phyloP scores from a whole-genome alignment of 2,113 vertebrate genomes.

The Mus pahari region DNA sequence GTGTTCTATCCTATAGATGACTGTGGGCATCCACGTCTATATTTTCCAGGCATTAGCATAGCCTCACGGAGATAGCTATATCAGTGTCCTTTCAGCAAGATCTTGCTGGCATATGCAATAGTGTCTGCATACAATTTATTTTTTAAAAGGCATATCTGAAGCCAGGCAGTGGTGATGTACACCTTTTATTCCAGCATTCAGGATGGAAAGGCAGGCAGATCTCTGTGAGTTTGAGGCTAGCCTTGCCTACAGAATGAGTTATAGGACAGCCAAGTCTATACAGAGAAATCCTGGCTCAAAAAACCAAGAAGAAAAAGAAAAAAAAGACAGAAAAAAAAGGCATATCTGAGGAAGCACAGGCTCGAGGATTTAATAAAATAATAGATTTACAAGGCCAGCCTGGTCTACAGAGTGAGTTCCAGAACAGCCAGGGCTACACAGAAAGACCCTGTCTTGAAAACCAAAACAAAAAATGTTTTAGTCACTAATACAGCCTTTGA shows the following conservation, averaged over 20 bases:
- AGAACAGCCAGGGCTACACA: no score
- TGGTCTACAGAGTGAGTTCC: no score
- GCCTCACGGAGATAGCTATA: no score
- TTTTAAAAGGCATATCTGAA: background rate
- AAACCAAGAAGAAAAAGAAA: background rate
- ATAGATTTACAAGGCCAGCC: background rate
- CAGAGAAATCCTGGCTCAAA: background rate
- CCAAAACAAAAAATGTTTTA: background rate
- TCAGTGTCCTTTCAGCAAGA: no score
- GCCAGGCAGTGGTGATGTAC: background rate
- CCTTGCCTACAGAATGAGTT: background rate
- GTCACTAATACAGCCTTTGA: background rate
- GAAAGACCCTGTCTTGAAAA: no score
- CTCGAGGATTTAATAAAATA: constrained; percentile 47
- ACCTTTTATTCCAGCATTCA: background rate
- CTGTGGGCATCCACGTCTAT: no score
- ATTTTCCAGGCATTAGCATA: no score
- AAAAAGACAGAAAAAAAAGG: background rate
- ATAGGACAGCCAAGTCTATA: background rate
- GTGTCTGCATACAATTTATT: no score
- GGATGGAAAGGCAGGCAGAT: background rate
- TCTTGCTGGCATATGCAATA: no score
- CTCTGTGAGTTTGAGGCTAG: background rate
- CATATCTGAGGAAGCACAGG: constrained; percentile 13
- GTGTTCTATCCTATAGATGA: no score